phyloP scores from a whole-genome alignment of 2,797 vertebrate genomes.

The Enteromius unitaeniatus region DNA sequence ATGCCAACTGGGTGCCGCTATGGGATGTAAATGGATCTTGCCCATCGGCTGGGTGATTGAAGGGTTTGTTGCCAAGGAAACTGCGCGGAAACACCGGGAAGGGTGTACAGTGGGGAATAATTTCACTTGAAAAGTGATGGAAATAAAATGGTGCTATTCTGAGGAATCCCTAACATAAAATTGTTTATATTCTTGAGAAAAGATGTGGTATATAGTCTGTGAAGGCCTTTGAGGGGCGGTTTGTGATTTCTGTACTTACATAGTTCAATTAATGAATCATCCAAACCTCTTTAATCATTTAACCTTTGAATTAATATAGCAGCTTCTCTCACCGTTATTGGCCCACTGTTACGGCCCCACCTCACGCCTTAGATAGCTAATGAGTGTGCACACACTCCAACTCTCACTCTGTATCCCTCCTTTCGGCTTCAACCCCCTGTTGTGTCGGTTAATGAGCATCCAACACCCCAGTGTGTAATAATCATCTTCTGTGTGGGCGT shows the following conservation, averaged over 20 bases:
- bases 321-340: neutral
- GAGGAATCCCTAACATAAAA: conserved; percentile 17
- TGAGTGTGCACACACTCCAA: neutral
- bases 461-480: conserved; percentile 28
- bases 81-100: neutral
- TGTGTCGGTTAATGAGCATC: conserved; percentile 38
- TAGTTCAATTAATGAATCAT: neutral
- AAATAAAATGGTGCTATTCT: conserved; percentile 29
- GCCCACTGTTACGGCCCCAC: neutral
- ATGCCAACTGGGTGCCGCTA: conserved; percentile 45
- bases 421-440: conserved; percentile 14
- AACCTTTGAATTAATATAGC: conserved; percentile 19
- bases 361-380: neutral
- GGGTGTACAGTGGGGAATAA: conserved; percentile 34
- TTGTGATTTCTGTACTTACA: conserved; percentile 1
- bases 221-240: neutral
- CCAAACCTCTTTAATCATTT: neutral
- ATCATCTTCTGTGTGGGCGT: conserved; percentile 32
- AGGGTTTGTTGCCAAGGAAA: conserved; percentile 52
- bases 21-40: conserved; percentile 43
- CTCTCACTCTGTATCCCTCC: neutral
- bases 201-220: neutral
- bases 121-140: conserved; percentile 49
- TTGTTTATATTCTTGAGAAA: neutral
- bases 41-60: conserved; percentile 49